Conservation (phyloP, 2,113 vertebrate genomes). For the rabbit (Oryctolagus cuniculus) region DNA sequence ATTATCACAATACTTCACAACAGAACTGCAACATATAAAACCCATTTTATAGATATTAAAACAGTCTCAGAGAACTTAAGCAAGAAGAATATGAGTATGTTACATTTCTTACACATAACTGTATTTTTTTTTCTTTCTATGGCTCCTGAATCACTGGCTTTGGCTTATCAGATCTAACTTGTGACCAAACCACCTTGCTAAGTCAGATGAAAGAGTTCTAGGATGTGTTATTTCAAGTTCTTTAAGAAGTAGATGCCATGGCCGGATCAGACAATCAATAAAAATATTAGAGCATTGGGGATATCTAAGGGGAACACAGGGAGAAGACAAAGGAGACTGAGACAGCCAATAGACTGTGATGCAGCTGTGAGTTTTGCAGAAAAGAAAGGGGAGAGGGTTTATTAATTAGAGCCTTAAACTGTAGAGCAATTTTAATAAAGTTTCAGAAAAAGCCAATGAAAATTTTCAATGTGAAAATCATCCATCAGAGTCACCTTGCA, state of each 20-base stretch:
- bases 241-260: slow-evolving; percentile 23
- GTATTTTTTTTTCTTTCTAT: neutral
- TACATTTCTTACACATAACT: neutral
- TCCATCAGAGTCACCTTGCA: neutral
- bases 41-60: neutral
- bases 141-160: neutral
- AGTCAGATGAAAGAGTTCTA: neutral
- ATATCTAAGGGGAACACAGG: neutral
- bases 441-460: neutral
- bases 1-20: slow-evolving; percentile 31
- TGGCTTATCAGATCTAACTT: neutral
- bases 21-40: neutral
- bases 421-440: neutral
- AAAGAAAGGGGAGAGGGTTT: neutral
- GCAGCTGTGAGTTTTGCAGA: neutral
- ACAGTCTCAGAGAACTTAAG: neutral
- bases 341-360: neutral
- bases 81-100: neutral
- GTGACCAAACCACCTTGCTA: neutral
- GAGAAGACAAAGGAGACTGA: neutral
- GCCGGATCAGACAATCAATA: neutral
- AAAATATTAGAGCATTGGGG: neutral
- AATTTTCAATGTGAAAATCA: neutral
- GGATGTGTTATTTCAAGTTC: neutral
- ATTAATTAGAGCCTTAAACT: neutral